phyloP scores from a whole-genome alignment of 2,113 vertebrate genomes.

The Eurypyga helias region DNA sequence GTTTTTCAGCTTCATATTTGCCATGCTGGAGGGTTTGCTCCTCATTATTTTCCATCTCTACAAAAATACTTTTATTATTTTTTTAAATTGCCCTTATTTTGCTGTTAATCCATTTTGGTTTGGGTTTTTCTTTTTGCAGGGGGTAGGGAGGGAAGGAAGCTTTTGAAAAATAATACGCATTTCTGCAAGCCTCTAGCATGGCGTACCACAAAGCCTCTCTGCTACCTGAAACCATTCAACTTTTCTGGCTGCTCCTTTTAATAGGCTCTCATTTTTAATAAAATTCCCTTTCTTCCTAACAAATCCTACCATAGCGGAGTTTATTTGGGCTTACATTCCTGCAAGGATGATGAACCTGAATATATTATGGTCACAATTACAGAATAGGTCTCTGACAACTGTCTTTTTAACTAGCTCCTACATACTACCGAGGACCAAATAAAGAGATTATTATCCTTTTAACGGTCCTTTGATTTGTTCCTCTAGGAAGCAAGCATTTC shows the following conservation, averaged over 20 bases:
- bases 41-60: background rate
- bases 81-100: background rate
- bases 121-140: background rate
- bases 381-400: background rate
- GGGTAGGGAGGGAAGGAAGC: rapidly evolving
- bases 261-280: background rate
- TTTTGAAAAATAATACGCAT: background rate
- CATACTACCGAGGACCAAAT: background rate
- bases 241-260: background rate
- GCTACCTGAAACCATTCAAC: background rate
- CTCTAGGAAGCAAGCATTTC: background rate
- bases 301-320: background rate
- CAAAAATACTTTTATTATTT: background rate
- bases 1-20: background rate
- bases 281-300: background rate
- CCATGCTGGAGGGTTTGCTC: background rate
- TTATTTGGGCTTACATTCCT: background rate
- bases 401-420: background rate
- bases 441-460: background rate
- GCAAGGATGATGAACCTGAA: background rate
- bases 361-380: background rate
- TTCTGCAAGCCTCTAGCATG: background rate
- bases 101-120: background rate
- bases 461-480: background rate
- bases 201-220: background rate